A percentile compares a stretch with the other conserved stretches of the same genome.
Conservation (phyloP, 2,888 invertebrate genomes). For the Tenthredo notha region DNA sequence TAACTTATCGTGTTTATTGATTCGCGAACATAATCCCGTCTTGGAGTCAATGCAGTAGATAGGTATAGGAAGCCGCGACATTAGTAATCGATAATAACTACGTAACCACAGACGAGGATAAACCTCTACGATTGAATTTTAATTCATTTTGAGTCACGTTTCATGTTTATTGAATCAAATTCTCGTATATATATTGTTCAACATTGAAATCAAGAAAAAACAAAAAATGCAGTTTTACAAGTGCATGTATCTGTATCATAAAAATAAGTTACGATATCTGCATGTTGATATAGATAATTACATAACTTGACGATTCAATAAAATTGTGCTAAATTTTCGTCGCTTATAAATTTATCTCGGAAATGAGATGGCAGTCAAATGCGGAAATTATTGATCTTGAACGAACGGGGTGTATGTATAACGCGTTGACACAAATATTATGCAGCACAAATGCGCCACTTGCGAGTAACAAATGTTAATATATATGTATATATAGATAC, state of each 20-base stretch:
- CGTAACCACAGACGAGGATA: neutral
- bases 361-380: neutral
- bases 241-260: neutral
- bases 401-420: neutral
- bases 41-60: neutral
- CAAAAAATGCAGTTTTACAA: neutral
- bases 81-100: neutral
- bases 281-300: neutral
- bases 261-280: no score
- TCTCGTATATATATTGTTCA: neutral
- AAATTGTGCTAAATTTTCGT: neutral
- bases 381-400: slow-evolving; percentile 16
- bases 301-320: neutral
- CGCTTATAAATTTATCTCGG: neutral
- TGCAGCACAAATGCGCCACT: neutral
- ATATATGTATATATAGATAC: neutral
- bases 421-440: neutral
- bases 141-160: neutral
- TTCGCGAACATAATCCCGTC: slow-evolving; percentile 1
- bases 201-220: neutral
- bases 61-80: neutral
- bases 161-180: neutral
- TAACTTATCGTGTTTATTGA: slow-evolving; percentile 22
- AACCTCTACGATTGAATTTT: neutral
- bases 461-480: neutral